Evolutionary conservation across 2,113 vertebrate species (phyloP), one percentile per base, ranked within the genome.

Genomic region (Cranoglanis bouderius): DNA sequence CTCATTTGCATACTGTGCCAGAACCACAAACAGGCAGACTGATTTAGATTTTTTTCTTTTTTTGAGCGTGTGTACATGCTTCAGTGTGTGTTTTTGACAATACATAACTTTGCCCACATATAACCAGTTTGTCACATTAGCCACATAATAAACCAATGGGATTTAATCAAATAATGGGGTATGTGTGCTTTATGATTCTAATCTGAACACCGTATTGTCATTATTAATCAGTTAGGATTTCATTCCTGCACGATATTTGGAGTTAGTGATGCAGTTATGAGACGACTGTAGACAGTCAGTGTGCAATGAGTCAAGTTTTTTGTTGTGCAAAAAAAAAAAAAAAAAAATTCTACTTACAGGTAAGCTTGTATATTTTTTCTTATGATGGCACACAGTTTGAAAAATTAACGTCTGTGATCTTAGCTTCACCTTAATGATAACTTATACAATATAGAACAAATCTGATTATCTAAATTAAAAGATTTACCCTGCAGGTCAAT

Each of bases 131-230:
- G 78, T 85, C 87, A 87, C 90, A 91, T 88, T 89, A 88, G 81
- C 83, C 81, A 88, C 70, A 83, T 46, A 92, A 92, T 92, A 92
- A 91, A 92, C 86, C 82, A 85, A 85, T 89, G 67, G 83, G 67
- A 83, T 89, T 87, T 90, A 90, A 88, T 83, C 82, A 63, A 70
- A 80, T 29, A 38, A 61, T 59, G 49, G 59, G n/a, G 35, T 57
- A n/a, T 43, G 61, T 84, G 18, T 70, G 16, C 53, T 51, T 59
- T 72, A 59, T 74, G 16, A 87, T 53, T 38, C 40, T 26, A 6
- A 49, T 13, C 10, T 40, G 12, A 85, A 72, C 19, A 70, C 43
- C 8, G 14, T 49, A 40, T 55, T 38, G 1, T 40, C 18, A 40
- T 12, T 2, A 63, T 5, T 83, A 19, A 55, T 38, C 29, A 61